phyloP scores from a whole-genome alignment of 2,797 vertebrate species.

The Coracias cyanogaster region DNA sequence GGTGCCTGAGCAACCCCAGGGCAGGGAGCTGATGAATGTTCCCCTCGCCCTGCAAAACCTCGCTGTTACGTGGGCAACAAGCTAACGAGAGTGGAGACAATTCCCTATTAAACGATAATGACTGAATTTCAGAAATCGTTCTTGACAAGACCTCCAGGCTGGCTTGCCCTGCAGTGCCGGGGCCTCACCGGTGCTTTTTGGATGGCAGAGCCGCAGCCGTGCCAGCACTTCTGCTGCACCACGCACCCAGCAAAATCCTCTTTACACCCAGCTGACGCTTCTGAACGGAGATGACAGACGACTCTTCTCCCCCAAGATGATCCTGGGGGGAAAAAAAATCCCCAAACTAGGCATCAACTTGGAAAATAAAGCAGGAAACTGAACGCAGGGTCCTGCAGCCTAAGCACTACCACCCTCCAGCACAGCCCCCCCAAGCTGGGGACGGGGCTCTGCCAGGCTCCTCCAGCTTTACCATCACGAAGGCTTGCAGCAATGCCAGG shows the following conservation, averaged over 20 bases:
- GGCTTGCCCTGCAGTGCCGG: accelerated
- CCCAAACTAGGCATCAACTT: not conserved
- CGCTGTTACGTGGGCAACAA: not conserved
- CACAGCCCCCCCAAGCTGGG: not conserved
- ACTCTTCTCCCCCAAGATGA: not conserved
- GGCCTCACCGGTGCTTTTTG: not conserved
- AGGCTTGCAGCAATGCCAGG: not conserved
- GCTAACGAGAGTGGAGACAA: not conserved
- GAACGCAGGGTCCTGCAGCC: not conserved
- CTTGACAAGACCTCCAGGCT: not conserved
- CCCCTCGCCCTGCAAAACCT: not conserved
- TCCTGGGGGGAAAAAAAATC: accelerated
- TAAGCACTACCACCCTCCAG: accelerated
- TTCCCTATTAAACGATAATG: not conserved
- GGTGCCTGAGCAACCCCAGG: not conserved
- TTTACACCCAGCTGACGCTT: not conserved
- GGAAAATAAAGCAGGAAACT: not conserved
- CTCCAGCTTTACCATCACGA: not conserved
- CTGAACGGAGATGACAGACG: not conserved
- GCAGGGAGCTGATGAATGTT: not conserved
- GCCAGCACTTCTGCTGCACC: not conserved
- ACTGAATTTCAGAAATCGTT: not conserved
- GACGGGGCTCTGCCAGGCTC: not conserved
- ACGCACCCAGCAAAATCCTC: not conserved
- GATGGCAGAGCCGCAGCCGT: not conserved